phyloP scores from a whole-genome alignment of 2,888 invertebrate species.

The Zaprionus lineosus region DNA sequence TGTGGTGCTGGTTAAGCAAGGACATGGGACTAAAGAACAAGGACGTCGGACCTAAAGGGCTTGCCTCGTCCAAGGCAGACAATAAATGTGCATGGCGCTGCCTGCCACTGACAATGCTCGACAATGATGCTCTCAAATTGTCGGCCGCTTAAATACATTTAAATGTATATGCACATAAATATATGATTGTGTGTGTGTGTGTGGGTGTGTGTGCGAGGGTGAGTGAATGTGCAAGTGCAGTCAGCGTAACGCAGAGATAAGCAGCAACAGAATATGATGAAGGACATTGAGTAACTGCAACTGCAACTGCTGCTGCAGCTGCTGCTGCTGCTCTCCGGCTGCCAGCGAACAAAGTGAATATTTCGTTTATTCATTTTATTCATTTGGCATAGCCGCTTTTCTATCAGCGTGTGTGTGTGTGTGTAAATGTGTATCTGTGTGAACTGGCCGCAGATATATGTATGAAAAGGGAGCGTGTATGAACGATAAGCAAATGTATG shows the following conservation, averaged over 20 bases:
- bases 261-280: constrained; percentile 23
- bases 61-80: constrained; percentile 44
- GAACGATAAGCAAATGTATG: constrained; percentile 67
- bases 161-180: no score
- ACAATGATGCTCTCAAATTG: constrained; percentile 71
- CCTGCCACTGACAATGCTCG: constrained; percentile 56
- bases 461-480: constrained; percentile 29
- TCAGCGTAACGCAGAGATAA: constrained; percentile 39
- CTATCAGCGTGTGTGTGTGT: constrained; percentile 46
- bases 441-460: constrained; percentile 55
- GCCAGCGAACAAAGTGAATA: no score
- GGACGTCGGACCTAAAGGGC: constrained; percentile 6
- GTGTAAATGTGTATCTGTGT: constrained; percentile 4
- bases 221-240: no score
- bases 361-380: constrained; percentile 69
- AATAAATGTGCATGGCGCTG: constrained; percentile 58
- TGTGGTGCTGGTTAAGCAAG: neutral
- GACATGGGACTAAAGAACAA: no score
- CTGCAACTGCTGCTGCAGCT: constrained; percentile 10
- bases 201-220: no score
- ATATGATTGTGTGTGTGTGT: no score
- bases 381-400: constrained; percentile 53
- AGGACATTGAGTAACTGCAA: constrained; percentile 31
- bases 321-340: constrained; percentile 21
- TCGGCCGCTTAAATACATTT: constrained; percentile 78